phyloP scores from a whole-genome alignment of 2,888 invertebrate genomes.

The Chaetoderma sp. region DNA sequence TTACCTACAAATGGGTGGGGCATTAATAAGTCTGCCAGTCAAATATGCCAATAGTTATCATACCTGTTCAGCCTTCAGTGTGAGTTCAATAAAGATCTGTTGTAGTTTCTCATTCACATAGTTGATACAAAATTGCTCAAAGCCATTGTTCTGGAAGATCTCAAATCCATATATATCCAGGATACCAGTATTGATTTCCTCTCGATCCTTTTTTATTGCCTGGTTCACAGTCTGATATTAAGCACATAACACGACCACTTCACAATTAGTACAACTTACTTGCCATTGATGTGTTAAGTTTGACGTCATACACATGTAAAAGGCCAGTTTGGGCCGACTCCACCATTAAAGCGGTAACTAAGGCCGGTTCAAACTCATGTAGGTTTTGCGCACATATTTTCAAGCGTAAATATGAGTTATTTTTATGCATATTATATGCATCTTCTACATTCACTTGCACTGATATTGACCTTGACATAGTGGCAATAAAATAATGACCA shows the following conservation, averaged over 20 bases:
- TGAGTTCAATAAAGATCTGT: slow-evolving; percentile 80
- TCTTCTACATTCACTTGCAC: no score
- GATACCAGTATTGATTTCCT: slow-evolving; percentile 75
- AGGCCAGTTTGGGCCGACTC: no score
- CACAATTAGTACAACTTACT: not conserved
- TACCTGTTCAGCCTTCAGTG: slow-evolving; percentile 79
- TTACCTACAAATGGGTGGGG: no score
- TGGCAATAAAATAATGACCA: no score
- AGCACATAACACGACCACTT: not conserved
- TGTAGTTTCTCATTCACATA: slow-evolving; percentile 81
- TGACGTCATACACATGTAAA: no score
- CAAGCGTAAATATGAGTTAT: no score
- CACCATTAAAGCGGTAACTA: not conserved
- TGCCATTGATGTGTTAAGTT: not conserved
- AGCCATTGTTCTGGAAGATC: slow-evolving; percentile 78
- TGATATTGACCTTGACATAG: no score
- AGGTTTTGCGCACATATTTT: no score
- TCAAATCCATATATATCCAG: slow-evolving; percentile 81
- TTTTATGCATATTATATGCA: no score
- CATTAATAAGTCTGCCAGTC: no score
- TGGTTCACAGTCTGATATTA: slow-evolving; percentile 74
- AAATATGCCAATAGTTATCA: slow-evolving; percentile 29
- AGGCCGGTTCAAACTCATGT: no score
- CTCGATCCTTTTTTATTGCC: slow-evolving; percentile 74
- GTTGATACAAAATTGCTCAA: slow-evolving; percentile 81